Evolutionary conservation across 2,797 vertebrate species (phyloP).

Genomic region (Arctocebus calabarensis): DNA sequence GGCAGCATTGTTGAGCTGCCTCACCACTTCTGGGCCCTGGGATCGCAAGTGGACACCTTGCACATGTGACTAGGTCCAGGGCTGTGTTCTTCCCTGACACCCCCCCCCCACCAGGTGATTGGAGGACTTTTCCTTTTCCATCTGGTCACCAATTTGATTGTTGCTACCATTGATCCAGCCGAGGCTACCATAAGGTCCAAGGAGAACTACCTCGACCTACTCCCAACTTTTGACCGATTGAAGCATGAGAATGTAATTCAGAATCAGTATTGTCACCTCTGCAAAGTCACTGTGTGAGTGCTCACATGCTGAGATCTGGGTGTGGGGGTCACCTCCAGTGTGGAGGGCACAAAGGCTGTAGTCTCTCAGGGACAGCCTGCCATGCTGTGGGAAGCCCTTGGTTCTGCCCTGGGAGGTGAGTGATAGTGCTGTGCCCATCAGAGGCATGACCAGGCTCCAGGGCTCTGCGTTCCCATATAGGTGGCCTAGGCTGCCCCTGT

Average conservation of each 20-base stretch:
- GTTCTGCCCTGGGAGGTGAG: no score
- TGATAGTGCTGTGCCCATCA: background rate
- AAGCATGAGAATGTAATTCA: constrained; percentile 88
- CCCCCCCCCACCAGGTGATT: constrained; percentile 80
- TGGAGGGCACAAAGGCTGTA: background rate
- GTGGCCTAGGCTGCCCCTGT: no score
- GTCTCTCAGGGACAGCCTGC: no score
- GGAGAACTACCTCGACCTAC: constrained; percentile 84
- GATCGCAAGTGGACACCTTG: no score
- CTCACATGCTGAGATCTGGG: background rate
- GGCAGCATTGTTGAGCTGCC: no score
- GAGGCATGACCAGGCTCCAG: background rate
- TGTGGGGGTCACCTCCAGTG: no score
- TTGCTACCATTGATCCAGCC: constrained; percentile 88
- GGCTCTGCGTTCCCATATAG: background rate
- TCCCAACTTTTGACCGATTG: constrained; percentile 87
- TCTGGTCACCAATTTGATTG: constrained; percentile 85
- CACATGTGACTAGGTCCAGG: no score
- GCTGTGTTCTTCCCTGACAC: constrained; percentile 80
- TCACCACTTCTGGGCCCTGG: no score
- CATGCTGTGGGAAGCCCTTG: no score
- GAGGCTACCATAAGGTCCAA: constrained; percentile 86
- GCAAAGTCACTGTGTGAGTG: background rate
- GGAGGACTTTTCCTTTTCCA: constrained; percentile 85
- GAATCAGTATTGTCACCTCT: constrained; percentile 87